These are phyloP conservation scores for Tenthredo mesomela DNA, from an alignment of 2,888 invertebrate genomes.

Conservation along the genomic window DNA sequence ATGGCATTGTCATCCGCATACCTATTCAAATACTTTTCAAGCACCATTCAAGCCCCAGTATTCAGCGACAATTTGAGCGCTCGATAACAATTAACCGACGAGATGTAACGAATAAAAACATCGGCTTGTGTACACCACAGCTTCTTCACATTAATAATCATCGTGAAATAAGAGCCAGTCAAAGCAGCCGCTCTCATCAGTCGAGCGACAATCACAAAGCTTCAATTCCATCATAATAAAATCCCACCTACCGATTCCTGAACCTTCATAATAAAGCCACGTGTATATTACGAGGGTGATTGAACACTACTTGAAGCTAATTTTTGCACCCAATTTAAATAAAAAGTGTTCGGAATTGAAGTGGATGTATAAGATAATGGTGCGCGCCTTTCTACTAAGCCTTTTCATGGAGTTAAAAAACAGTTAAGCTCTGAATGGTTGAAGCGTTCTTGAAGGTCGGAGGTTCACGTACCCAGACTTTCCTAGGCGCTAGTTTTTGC, in stretches of 20 bases:
- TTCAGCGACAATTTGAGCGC: conserved; percentile 20
- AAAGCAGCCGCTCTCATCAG: background rate
- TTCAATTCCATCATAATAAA: background rate
- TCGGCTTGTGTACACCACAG: background rate
- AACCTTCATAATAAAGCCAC: background rate
- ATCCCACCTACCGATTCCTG: background rate
- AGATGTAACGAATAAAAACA: conserved; percentile 37
- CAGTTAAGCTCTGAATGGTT: background rate
- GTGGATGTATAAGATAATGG: background rate
- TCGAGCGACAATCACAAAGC: background rate
- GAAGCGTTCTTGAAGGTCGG: background rate
- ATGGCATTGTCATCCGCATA: conserved; percentile 26
- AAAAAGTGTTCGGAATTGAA: background rate
- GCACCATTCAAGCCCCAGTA: conserved; percentile 32
- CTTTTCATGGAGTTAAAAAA: background rate
- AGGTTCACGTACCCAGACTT: background rate
- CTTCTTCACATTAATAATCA: background rate
- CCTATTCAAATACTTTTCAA: conserved; percentile 36
- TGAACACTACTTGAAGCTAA: background rate
- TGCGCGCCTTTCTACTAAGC: background rate
- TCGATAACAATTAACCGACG: conserved; percentile 49
- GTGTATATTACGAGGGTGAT: background rate
- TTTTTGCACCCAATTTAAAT: background rate
- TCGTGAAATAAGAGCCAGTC: background rate
- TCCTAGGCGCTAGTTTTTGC: background rate